Conservation (phyloP, 2,113 vertebrate species). For the Cnemophilus loriae region DNA sequence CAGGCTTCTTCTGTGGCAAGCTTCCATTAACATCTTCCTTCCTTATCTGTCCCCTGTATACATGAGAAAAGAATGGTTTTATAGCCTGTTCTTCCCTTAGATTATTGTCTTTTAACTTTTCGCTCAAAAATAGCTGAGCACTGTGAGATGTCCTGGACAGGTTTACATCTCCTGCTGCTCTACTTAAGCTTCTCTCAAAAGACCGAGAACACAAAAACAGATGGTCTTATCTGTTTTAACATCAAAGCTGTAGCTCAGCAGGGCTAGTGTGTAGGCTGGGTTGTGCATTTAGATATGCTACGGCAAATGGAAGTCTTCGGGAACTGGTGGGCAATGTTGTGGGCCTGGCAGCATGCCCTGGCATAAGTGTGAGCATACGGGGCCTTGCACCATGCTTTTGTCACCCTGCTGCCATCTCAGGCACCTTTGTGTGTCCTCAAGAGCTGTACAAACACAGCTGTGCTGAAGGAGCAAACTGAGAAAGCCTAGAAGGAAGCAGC, state of each 20-base stretch:
- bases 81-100: rapidly evolving
- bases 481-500: not conserved
- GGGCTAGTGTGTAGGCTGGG: not conserved
- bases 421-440: not conserved
- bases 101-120: not conserved
- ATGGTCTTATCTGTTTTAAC: not conserved
- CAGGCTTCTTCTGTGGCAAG: not conserved
- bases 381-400: not conserved
- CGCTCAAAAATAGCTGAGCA: not conserved
- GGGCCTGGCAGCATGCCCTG: not conserved
- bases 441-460: not conserved
- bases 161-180: not conserved
- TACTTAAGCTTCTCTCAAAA: not conserved
- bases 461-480: not conserved
- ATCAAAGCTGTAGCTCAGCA: not conserved
- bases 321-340: not conserved
- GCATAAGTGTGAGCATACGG: not conserved
- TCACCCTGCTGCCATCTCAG: not conserved
- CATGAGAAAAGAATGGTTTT: not conserved
- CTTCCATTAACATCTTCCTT: constrained; percentile 25
- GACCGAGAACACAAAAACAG: not conserved
- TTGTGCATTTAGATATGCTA: not conserved
- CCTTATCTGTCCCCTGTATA: not conserved
- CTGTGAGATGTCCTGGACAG: no score
- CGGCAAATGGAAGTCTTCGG: not conserved